A percentile compares a stretch with the other conserved stretches of the same genome.
Evolutionary conservation across 2,888 invertebrate genomes (phyloP).

Genomic region (Hartigia nigra): DNA sequence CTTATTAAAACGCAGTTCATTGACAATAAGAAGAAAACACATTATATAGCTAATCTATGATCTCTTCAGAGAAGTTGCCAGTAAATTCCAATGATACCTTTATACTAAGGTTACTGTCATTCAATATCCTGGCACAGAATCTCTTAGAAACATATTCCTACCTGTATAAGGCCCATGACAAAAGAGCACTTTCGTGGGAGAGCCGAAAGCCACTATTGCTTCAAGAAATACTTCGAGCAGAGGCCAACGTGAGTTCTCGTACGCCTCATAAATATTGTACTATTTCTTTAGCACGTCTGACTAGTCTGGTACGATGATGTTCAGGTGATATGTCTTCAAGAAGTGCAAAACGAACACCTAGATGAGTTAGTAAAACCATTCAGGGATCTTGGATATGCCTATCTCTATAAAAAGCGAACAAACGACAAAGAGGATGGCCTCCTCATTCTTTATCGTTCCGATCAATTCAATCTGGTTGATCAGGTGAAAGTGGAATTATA

Average conservation of each 20-base stretch:
- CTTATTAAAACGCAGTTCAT: neutral
- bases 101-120: constrained; percentile 80
- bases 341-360: constrained; percentile 85
- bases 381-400: constrained; percentile 74
- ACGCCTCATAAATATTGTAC: constrained; percentile 11
- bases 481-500: constrained; percentile 78
- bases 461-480: constrained; percentile 75
- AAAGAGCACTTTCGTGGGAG: constrained; percentile 76
- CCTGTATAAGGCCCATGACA: constrained; percentile 76
- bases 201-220: constrained; percentile 71
- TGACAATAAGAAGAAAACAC: neutral
- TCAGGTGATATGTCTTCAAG: constrained; percentile 89
- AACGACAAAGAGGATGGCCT: constrained; percentile 88
- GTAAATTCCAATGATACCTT: constrained; percentile 63
- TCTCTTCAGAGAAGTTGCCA: constrained; percentile 38
- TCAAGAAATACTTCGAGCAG: constrained; percentile 69
- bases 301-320: neutral
- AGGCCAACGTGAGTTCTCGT: constrained; percentile 71
- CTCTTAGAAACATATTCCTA: constrained; percentile 79
- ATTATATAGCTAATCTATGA: constrained; percentile 7
- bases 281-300: neutral
- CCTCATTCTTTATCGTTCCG: constrained; percentile 83
- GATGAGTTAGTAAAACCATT: constrained; percentile 70
- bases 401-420: constrained; percentile 86
- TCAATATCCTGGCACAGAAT: constrained; percentile 90